These are phyloP conservation scores for Blera fallax DNA, from an alignment of 2,888 invertebrate genomes.

Conservation along the genomic window DNA sequence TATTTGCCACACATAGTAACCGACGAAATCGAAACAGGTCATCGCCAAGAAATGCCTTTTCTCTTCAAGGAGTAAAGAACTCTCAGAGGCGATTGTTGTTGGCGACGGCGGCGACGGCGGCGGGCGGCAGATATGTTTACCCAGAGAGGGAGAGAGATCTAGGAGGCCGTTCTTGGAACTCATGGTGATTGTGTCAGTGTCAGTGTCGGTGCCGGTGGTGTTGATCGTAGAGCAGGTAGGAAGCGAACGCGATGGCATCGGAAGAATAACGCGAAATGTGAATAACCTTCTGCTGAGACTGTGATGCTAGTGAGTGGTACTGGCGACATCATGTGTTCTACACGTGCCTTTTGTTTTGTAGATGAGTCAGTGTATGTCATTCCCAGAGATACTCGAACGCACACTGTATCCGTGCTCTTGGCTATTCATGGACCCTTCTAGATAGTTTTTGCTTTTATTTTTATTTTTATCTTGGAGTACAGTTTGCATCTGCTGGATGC, in stretches of 20 bases:
- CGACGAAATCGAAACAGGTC: conserved; percentile 58
- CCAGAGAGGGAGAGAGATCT: conserved; percentile 19
- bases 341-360: conserved; percentile 23
- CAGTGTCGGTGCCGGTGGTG: background rate
- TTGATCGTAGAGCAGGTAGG: conserved; percentile 38
- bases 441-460: background rate
- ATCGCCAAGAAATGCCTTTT: conserved; percentile 45
- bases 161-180: conserved; percentile 46
- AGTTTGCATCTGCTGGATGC: background rate
- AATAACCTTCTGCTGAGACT: conserved; percentile 26
- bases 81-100: background rate
- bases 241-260: conserved; percentile 41
- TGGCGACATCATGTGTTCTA: conserved; percentile 30
- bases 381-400: background rate
- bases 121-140: conserved; percentile 6
- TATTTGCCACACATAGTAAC: conserved; percentile 59
- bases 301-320: background rate
- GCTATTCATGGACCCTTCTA: background rate
- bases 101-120: background rate
- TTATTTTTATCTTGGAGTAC: background rate
- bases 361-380: conserved; percentile 20
- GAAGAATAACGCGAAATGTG: conserved; percentile 54
- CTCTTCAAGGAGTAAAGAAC: conserved; percentile 42
- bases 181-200: background rate
- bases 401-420: background rate